These are phyloP conservation scores for Lycocerus yunnanus DNA, from an alignment of 2,888 invertebrate genomes.

Conservation along the genomic window DNA sequence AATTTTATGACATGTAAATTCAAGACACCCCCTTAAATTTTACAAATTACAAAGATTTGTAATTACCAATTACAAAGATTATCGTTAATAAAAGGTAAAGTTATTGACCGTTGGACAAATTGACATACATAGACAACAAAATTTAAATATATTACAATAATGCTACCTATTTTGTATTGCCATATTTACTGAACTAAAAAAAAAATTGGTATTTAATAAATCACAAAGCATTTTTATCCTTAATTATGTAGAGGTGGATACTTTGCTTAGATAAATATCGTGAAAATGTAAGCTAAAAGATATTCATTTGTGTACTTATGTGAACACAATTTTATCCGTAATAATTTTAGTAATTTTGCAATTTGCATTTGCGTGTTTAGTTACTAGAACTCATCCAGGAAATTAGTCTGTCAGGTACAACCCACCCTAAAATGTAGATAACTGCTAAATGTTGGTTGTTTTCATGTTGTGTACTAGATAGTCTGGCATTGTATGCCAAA, in stretches of 20 bases:
- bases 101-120: no score
- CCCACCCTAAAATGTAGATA: slow-evolving; percentile 30
- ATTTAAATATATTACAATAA: neutral
- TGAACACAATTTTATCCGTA: slow-evolving; percentile 27
- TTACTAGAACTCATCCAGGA: slow-evolving; percentile 36
- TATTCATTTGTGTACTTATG: slow-evolving; percentile 10
- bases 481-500: slow-evolving; percentile 1
- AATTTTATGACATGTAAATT: no score
- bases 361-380: slow-evolving; percentile 39
- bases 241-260: neutral
- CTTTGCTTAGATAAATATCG: neutral
- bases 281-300: no score
- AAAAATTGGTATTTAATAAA: neutral
- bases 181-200: no score
- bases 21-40: no score
- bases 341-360: slow-evolving; percentile 37
- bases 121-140: neutral
- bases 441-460: slow-evolving; percentile 27
- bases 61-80: no score
- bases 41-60: no score
- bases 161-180: neutral
- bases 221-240: neutral
- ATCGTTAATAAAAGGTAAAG: no score
- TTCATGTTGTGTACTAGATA: slow-evolving; percentile 5
- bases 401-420: slow-evolving; percentile 39